phyloP scores from a whole-genome alignment of 2,888 invertebrate genomes.

The Ischnura elegans region DNA sequence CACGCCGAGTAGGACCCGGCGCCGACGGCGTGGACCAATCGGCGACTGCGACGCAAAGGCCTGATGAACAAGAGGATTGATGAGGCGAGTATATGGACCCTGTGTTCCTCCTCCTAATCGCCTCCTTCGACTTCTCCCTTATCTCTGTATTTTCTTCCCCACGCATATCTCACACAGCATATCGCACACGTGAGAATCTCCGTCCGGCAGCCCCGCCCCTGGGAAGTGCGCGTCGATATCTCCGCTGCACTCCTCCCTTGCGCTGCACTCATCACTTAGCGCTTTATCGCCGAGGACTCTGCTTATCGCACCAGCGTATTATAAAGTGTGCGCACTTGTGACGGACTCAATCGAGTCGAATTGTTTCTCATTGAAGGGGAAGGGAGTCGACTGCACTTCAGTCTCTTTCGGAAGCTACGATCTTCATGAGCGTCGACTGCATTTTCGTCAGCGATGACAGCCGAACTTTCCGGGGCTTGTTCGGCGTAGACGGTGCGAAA shows the following conservation, averaged over 20 bases:
- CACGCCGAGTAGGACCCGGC: no score
- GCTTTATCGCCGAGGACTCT: neutral
- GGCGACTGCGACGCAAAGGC: no score
- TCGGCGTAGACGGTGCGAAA: no score
- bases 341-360: neutral
- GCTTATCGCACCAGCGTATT: neutral
- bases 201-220: neutral
- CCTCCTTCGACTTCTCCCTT: neutral
- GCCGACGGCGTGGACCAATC: no score
- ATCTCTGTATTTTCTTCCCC: neutral
- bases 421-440: no score
- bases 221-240: neutral
- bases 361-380: neutral
- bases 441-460: no score
- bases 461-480: no score
- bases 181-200: neutral
- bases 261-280: neutral
- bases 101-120: neutral
- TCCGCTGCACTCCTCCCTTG: neutral
- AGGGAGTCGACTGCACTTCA: neutral
- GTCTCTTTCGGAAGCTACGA: no score
- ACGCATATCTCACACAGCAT: neutral
- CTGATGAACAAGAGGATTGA: neutral
- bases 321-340: neutral
- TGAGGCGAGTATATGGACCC: neutral